Evolutionary conservation across 2,888 invertebrate species (phyloP), one percentile per base, ranked within the genome.

Genomic region (Agriopis leucophaearia): DNA sequence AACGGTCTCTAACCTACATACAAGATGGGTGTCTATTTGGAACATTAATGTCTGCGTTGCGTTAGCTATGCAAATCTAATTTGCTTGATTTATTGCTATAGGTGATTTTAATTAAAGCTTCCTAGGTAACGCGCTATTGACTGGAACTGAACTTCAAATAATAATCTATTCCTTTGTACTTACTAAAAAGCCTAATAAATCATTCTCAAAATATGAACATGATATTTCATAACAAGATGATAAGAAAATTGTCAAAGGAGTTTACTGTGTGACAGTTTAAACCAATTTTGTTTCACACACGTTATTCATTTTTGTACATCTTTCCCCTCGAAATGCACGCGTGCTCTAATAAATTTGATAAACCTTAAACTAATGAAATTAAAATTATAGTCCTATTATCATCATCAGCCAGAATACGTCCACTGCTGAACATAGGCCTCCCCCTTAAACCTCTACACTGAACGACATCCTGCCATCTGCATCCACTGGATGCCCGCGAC

Each of bases 11-110:
- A 59, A 66, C 57, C 42, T 44, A 65, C 54, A 47, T 65, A 58
- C 18, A 40, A 54, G 38, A 40, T 15, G 16, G 47, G 70, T 74
- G 56, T 71, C 74, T 77, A 76, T 75, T 76, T 66, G 64, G 44
- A 76, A 74, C 64, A 72, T 75, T 75, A 75, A 68, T 47, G 42
- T 64, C 51, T 27, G 64, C 27, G 18, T 56, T 54, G 60, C 47
- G 16, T 60, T 55, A 9, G 15, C 57, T 44, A 63, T 42, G 45
- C 47, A 56, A 58, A 50, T 64, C 40, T 57, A 70, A 66, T 57
- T 57, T 59, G 47, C 38, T 35, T 65, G 59, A 73, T 67, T 60
- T 69, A 71, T 60, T 45, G 18, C 12, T 12, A 15, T 35, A 47
- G 36, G 35, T 66, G 40, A 62, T 57, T 64, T 57, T 58, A 59